Evolutionary conservation across 1,140 invertebrate species (phyloP), one percentile per base, ranked within the genome.

Genomic region (Dryas iulia): DNA sequence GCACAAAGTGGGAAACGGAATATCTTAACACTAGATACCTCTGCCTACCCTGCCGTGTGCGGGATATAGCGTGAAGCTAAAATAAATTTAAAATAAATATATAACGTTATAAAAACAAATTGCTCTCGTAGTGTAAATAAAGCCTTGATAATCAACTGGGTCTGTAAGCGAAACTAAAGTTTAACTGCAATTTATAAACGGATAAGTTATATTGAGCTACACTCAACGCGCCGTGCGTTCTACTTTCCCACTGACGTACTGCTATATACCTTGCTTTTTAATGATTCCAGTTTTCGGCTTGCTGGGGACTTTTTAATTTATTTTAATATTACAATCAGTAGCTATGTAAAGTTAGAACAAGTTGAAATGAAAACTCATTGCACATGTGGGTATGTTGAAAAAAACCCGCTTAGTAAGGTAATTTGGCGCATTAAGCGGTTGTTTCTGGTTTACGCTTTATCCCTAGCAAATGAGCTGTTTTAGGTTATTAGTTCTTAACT

Each of bases 321-420:
- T 47, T 47, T 47, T 47, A 47, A 47, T 47, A 47, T 47, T 47
- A 47, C 39, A 47, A 47, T 47, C 39, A 18, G 39, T n/a, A 6
- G 8, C 7, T 47, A n/a, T 10, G 8, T 47, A 47, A 21, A 47
- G 7, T 47, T 47, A 47, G 14, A 7, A 18, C 10, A 18, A 21
- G 18, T 18, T 47, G 18, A 47, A 21, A 47, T 47, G 8, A 47
- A 47, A 21, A 5, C 5, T 2, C n/a, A n/a, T n/a, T n/a, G n/a
- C n/a, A n/a, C n/a, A n/a, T n/a, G n/a, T n/a, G n/a, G n/a, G n/a
- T n/a, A n/a, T n/a, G n/a, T n/a, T n/a, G n/a, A n/a, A n/a, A n/a
- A n/a, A n/a, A n/a, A n/a, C n/a, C n/a, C n/a, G n/a, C n/a, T n/a
- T n/a, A n/a, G n/a, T n/a, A n/a, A n/a, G n/a, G n/a, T n/a, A n/a